Conservation (phyloP, 2,797 vertebrate genomes). For the Psittacula echo region DNA sequence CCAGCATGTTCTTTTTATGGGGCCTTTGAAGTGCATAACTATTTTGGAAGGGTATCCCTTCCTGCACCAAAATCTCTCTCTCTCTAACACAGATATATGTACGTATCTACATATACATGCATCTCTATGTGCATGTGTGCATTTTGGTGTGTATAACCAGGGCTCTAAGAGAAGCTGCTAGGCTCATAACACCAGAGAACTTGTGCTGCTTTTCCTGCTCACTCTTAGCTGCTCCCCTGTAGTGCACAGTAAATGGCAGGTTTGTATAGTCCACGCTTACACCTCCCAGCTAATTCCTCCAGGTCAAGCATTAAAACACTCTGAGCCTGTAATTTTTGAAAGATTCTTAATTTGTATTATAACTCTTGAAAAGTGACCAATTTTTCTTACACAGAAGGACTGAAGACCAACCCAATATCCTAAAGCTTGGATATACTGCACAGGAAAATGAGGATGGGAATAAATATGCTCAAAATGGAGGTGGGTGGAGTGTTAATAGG, state of each 20-base stretch:
- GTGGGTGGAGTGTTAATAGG: not conserved
- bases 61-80: not conserved
- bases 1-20: not conserved
- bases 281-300: not conserved
- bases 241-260: not conserved
- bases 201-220: not conserved
- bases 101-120: accelerated
- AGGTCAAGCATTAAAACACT: not conserved
- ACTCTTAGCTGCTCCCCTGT: not conserved
- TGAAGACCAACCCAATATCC: not conserved
- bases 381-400: not conserved
- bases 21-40: not conserved
- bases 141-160: not conserved
- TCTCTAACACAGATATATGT: not conserved
- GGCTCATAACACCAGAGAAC: not conserved
- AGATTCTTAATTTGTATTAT: not conserved
- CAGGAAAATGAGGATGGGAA: not conserved
- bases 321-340: not conserved
- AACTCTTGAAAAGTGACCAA: not conserved
- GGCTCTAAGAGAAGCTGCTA: not conserved
- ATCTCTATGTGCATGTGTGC: accelerated
- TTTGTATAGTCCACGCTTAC: not conserved
- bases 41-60: not conserved
- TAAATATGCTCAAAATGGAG: not conserved
- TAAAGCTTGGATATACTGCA: not conserved